Conservation (phyloP, 2,113 vertebrate genomes). For the Phylloscopus whistleri region DNA sequence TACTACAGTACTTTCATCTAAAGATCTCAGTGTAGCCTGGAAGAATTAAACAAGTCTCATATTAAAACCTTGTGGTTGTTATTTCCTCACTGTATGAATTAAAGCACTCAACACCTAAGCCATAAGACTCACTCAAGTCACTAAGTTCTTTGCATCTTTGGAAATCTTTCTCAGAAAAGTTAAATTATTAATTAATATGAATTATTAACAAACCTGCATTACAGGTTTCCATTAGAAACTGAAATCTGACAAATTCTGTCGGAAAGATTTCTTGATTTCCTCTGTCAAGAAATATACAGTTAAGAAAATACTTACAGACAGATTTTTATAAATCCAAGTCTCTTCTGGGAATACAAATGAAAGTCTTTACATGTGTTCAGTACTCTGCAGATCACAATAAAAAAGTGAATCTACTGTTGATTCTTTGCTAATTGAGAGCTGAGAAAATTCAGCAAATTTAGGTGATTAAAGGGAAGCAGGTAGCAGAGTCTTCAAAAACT, state of each 20-base stretch:
- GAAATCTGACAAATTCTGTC: background rate
- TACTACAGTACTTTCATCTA: background rate
- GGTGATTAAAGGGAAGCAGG: background rate
- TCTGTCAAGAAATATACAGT: background rate
- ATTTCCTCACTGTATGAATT: background rate
- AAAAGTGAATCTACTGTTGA: background rate
- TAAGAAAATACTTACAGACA: background rate
- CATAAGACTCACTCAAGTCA: background rate
- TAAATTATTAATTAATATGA: background rate
- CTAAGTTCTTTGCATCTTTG: background rate
- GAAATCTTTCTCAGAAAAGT: background rate
- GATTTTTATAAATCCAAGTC: background rate
- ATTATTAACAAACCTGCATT: background rate
- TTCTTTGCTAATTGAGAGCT: background rate
- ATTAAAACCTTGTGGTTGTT: background rate
- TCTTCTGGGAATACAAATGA: background rate
- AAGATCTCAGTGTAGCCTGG: background rate
- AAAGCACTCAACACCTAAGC: background rate
- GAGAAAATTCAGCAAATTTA: background rate
- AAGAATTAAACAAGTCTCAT: background rate
- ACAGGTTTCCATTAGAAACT: background rate
- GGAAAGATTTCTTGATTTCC: background rate
- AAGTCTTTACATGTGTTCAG: background rate
- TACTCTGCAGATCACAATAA: background rate
- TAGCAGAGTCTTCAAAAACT: background rate